Percentiles rank a stretch among this genome's conserved stretches.
phyloP scores from a whole-genome alignment of 2,888 invertebrate species.

The Gastrophysa polygoni region DNA sequence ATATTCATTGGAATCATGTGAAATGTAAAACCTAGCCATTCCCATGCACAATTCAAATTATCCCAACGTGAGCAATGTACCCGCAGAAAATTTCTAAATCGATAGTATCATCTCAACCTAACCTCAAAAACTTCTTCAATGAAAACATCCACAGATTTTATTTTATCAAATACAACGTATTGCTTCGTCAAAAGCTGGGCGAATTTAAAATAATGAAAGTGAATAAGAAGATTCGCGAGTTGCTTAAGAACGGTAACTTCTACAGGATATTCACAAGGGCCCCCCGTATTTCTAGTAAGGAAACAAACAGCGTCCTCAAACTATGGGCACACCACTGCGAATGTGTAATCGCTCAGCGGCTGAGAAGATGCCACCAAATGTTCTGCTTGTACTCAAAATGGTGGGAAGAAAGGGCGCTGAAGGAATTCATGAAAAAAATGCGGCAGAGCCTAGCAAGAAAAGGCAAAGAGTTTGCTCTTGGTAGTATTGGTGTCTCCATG shows the following conservation, averaged over 20 bases:
- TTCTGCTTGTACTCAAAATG: constrained; percentile 66
- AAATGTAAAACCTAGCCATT: background rate
- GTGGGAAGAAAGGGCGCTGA: constrained; percentile 67
- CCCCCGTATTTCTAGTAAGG: constrained; percentile 47
- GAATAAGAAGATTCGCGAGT: constrained; percentile 35
- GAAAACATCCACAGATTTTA: constrained; percentile 33
- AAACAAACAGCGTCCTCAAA: constrained; percentile 60
- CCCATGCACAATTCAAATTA: background rate
- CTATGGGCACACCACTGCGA: constrained; percentile 64
- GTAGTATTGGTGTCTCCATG: constrained; percentile 62
- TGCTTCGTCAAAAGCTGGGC: constrained; percentile 42
- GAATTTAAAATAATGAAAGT: constrained; percentile 36
- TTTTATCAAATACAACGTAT: constrained; percentile 37
- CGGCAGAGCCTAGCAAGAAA: constrained; percentile 57
- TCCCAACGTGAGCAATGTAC: constrained; percentile 34
- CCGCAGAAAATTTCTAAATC: constrained; percentile 38
- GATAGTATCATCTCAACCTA: constrained; percentile 44
- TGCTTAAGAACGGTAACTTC: constrained; percentile 36
- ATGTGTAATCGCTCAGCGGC: constrained; percentile 65
- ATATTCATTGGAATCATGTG: constrained; percentile 15
- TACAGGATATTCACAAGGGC: constrained; percentile 26
- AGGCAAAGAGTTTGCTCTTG: constrained; percentile 63
- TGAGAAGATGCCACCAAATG: constrained; percentile 68
- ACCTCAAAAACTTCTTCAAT: constrained; percentile 48
- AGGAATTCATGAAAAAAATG: constrained; percentile 61